phyloP scores from a whole-genome alignment of 2,888 invertebrate species.

The Perizoma affinitatum region DNA sequence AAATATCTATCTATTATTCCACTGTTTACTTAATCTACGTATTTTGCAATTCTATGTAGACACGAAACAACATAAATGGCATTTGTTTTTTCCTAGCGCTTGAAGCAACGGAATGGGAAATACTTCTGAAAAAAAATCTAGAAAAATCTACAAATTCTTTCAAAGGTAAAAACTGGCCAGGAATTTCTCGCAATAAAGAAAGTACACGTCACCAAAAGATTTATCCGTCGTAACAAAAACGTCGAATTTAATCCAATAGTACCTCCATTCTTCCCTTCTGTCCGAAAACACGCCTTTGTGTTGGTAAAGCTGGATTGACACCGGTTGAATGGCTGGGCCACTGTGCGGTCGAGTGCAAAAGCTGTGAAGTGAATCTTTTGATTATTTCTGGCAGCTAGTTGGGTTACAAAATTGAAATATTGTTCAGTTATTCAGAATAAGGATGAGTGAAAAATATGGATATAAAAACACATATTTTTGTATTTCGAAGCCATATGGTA shows the following conservation, averaged over 20 bases:
- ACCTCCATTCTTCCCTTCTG: constrained; percentile 3
- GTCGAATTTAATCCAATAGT: constrained; percentile 16
- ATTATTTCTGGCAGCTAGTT: neutral
- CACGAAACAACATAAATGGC: too few species aligned
- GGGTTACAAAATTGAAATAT: neutral
- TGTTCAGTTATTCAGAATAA: too few species aligned
- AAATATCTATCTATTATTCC: too few species aligned
- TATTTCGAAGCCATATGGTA: too few species aligned
- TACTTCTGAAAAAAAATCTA: too few species aligned
- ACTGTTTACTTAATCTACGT: too few species aligned
- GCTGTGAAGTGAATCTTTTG: too few species aligned
- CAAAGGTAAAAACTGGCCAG: constrained; percentile 1
- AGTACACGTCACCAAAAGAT: constrained; percentile 20
- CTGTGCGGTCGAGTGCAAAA: neutral
- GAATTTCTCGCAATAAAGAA: constrained; percentile 20
- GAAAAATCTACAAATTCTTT: neutral
- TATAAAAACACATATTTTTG: too few species aligned
- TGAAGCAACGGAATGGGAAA: too few species aligned
- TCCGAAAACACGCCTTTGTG: constrained; percentile 14
- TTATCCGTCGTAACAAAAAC: constrained; percentile 16
- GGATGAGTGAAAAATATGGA: too few species aligned
- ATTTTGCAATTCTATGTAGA: too few species aligned
- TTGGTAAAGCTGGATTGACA: constrained; percentile 4
- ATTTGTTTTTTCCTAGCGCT: too few species aligned
- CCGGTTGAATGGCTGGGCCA: constrained; percentile 11